Evolutionary conservation across 2,888 invertebrate species (phyloP), one percentile per base, ranked within the genome.

Genomic region (Leptinotarsa peninsularis): DNA sequence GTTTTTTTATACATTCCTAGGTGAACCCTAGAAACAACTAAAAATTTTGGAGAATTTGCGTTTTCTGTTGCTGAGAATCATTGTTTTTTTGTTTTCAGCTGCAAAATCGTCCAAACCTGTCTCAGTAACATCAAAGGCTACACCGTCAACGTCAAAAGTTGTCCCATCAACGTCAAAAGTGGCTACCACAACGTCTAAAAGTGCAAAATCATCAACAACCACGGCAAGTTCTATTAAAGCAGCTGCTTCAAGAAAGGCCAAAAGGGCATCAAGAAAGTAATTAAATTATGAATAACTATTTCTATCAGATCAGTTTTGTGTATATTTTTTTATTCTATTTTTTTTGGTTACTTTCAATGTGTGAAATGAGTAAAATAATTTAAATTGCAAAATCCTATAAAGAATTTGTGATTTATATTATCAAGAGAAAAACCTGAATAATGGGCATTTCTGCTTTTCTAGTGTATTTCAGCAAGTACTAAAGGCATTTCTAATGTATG

Each of bases 301-400:
- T 76, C 77, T 78, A 71, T 78, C 77, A 80, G 74, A 75, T 73
- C 77, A 74, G 73, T 71, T 79, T 75, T 80, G 79, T 82, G 81
- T 81, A 83, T 81, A 83, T 82, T 82, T 81, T 81, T 81, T 79
- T 77, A 81, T 79, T 71, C 78, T 75, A 75, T 70, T 78, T 78
- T 60, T 54, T 66, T 75, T 77, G 63, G 72, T 76, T 56, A 68
- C 72, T 74, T 73, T 76, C 67, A 72, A 76, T 72, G 69, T 67
- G 23, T 63, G 63, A 76, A 70, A 78, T 71, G 66, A 74, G 71
- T 73, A 76, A 75, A 76, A 72, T 74, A 72, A 78, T 76, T 74
- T 74, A 76, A 76, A 79, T 79, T 77, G 75, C 74, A 73, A 78
- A 71, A 74, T 79, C 77, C 77, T 76, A 66, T 52, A 71, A 76